Base-by-base conservation (phyloP, 2,113 vertebrate species). In the Strigops habroptila region DNA sequence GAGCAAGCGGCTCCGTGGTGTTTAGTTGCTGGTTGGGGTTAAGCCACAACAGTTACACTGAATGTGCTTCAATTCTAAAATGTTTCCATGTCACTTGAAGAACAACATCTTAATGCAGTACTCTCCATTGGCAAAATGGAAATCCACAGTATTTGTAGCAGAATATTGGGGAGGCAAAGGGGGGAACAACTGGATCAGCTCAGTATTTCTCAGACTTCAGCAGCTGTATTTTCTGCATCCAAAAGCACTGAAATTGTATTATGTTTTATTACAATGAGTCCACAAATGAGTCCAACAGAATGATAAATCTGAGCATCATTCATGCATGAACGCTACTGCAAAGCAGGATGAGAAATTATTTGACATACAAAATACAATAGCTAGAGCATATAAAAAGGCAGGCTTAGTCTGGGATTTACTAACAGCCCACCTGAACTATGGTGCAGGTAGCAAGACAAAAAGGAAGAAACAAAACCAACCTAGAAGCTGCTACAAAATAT, bases 311-410 rank as follows among this genome's bases (percentile, higher is more conserved):
- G 1, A 77, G 84, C 62, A 88, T 90, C 81, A 59, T 53, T 93
- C 57, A 84, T 57, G 84, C 76, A 71, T 8, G 12, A 79, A 85
- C 8, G 27, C 46, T n/a, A 30, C 64, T 60, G 62, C 75, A 79
- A 92, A 93, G 71, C 57, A 35, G 68, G 65, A 70, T 46, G 83
- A 88, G 73, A 91, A 96, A 92, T 88, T 73, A 91, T 95, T 92
- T 88, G 82, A 81, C 46, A 43, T 39, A 76, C 46, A 83, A 91
- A 96, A 68, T 43, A 62, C 63, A 69, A 64, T 19, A 60, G 60
- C 41, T 51, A 53, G n/a, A 59, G 39, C 28, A 62, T 14, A 64
- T n/a, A 41, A 82, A 73, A 93, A 82, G 62, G 19, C 11, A 68
- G 35, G 37, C 70, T 96, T 75, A 63, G 33, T 60, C 14, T 27